These are phyloP conservation scores for Cyclargus thomasi DNA, from an alignment of 1,140 invertebrate genomes.

Conservation along the genomic window DNA sequence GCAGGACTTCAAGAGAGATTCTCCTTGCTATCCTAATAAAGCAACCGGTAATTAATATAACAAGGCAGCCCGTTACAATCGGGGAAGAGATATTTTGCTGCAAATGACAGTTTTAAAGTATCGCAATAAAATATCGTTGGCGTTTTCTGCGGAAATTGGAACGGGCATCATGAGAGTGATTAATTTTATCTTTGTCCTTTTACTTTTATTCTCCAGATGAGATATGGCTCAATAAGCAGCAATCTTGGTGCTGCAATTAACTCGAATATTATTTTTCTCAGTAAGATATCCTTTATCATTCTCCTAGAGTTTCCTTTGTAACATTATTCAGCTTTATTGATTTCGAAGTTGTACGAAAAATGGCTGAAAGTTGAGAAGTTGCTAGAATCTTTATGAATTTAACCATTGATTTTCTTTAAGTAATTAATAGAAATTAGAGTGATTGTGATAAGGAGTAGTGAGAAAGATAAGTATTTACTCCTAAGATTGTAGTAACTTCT, in stretches of 20 bases:
- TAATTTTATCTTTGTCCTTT: conserved; percentile 12
- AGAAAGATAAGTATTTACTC: too few species aligned
- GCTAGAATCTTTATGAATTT: too few species aligned
- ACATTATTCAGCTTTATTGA: background rate
- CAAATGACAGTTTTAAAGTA: conserved; percentile 15
- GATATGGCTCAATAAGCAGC: conserved; percentile 10
- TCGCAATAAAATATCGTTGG: conserved; percentile 8
- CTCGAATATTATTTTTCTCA: conserved; percentile 3
- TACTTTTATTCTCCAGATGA: conserved; percentile 4
- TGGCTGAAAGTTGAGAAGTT: too few species aligned
- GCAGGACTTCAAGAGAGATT: too few species aligned
- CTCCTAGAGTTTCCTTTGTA: background rate
- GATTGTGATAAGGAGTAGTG: too few species aligned
- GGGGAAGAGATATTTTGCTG: conserved; percentile 5
- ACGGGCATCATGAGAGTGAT: conserved; percentile 11
- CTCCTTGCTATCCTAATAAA: background rate
- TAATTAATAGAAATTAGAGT: too few species aligned
- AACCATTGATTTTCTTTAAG: too few species aligned
- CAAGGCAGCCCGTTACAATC: background rate
- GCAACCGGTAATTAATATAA: background rate
- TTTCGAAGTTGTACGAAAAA: background rate
- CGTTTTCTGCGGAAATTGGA: conserved; percentile 12
- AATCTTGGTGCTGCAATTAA: background rate
- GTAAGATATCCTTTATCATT: background rate
- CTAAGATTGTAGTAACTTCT: too few species aligned